Conservation (phyloP, 2,888 invertebrate species). For the Lissocephala sabroskyi region DNA sequence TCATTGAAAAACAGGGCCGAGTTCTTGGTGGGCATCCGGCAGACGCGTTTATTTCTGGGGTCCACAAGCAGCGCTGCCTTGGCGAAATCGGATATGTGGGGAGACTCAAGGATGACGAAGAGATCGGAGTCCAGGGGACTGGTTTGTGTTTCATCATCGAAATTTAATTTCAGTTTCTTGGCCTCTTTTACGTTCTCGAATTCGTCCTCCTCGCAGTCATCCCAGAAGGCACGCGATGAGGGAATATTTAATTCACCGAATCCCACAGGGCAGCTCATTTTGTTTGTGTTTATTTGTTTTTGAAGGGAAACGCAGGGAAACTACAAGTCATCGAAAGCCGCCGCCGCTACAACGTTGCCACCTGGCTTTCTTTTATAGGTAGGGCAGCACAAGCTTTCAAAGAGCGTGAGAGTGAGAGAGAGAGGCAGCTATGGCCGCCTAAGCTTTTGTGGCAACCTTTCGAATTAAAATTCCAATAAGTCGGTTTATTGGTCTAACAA, state of each 20-base stretch:
- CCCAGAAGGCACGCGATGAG: constrained; percentile 71
- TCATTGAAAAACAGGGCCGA: constrained; percentile 45
- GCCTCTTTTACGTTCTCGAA: constrained; percentile 28
- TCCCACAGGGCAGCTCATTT: constrained; percentile 65
- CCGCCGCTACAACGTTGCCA: no score
- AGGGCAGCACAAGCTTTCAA: no score
- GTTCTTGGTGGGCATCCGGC: constrained; percentile 48
- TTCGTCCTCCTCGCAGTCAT: constrained; percentile 70
- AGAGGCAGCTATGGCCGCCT: no score
- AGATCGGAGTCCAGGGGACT: constrained; percentile 39
- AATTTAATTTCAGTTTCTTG: constrained; percentile 45
- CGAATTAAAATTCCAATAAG: no score
- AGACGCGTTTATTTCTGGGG: constrained; percentile 40
- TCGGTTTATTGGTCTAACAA: no score
- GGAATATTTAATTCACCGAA: constrained; percentile 71
- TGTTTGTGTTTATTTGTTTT: no score
- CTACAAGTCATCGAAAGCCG: no score
- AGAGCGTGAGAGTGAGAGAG: no score
- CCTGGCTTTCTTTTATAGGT: no score
- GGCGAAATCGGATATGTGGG: constrained; percentile 56
- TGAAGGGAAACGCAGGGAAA: no score
- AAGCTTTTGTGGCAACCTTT: no score
- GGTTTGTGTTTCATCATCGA: constrained; percentile 19
- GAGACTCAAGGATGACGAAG: constrained; percentile 65
- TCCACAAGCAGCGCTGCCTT: constrained; percentile 36